These are phyloP conservation scores for Brachyalestes nurse DNA, from an alignment of 2,797 vertebrate species.

Conservation along the genomic window DNA sequence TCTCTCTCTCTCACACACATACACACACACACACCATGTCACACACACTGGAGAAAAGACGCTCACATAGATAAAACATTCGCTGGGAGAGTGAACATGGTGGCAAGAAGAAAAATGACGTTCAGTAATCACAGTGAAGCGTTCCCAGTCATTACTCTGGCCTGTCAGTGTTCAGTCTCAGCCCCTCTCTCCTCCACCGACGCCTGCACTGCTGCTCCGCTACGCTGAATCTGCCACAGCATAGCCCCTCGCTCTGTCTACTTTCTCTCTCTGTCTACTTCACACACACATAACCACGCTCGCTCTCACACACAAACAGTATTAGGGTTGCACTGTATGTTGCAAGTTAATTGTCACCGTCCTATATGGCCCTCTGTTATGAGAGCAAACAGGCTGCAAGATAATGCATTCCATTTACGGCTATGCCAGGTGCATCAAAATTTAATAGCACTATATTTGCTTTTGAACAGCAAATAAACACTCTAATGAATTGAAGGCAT, in stretches of 20 bases:
- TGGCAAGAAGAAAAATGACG: constrained; percentile 76
- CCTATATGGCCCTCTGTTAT: constrained; percentile 11
- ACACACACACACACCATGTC: not conserved
- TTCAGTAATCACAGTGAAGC: constrained; percentile 71
- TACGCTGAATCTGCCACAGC: constrained; percentile 58
- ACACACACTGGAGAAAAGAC: constrained; percentile 44
- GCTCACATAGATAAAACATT: constrained; percentile 68
- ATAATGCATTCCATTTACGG: constrained; percentile 34
- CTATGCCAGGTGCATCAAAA: constrained; percentile 18
- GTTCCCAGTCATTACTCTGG: constrained; percentile 73
- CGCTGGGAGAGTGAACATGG: constrained; percentile 73
- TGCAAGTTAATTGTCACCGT: constrained; percentile 20
- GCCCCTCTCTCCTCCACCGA: constrained; percentile 51
- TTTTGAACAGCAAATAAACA: constrained; percentile 19
- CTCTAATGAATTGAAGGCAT: constrained; percentile 14
- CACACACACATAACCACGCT: constrained; percentile 30
- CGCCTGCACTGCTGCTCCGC: constrained; percentile 50
- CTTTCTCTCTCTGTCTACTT: not conserved
- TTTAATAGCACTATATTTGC: constrained; percentile 25
- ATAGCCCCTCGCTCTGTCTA: not conserved
- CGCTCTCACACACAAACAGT: constrained; percentile 6
- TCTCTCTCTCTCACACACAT: not conserved
- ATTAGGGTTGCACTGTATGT: constrained; percentile 9
- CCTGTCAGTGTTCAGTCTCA: constrained; percentile 62
- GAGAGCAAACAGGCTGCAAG: constrained; percentile 8